Evolutionary conservation across 2,797 vertebrate species (phyloP).

Genomic region (Lagodon rhomboides): DNA sequence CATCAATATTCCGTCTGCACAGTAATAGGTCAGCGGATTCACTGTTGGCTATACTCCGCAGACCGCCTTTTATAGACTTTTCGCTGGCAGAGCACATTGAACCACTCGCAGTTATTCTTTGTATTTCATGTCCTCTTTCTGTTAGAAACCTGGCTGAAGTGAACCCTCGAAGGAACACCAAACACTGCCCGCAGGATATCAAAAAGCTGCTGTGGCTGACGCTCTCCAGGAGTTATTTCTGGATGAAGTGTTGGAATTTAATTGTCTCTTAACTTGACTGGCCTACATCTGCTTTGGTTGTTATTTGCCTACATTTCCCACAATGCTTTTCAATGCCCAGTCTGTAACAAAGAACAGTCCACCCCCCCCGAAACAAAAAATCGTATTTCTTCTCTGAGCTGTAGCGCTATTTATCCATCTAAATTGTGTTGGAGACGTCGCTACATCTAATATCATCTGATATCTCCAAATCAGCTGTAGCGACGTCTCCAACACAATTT

Average conservation of each 20-base stretch:
- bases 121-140: not conserved
- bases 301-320: not conserved
- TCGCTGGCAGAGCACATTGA: not conserved
- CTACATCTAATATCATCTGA: too few relatives aligned
- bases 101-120: not conserved
- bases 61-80: conserved; percentile 5
- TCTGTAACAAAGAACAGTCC: not conserved
- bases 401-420: too few relatives aligned
- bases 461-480: too few relatives aligned
- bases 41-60: not conserved
- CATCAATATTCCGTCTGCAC: conserved; percentile 46
- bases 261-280: not conserved
- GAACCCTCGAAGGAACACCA: not conserved
- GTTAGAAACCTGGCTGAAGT: not conserved
- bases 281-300: not conserved
- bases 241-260: not conserved
- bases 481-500: too few relatives aligned
- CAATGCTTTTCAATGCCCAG: not conserved
- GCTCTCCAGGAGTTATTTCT: not conserved
- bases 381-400: too few relatives aligned
- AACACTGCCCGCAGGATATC: not conserved
- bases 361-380: too few relatives aligned
- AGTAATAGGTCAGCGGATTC: conserved; percentile 26
- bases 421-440: too few relatives aligned
- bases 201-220: not conserved